Conservation (phyloP, 1,140 invertebrate species). For the Macrobrachium rosenbergii region DNA sequence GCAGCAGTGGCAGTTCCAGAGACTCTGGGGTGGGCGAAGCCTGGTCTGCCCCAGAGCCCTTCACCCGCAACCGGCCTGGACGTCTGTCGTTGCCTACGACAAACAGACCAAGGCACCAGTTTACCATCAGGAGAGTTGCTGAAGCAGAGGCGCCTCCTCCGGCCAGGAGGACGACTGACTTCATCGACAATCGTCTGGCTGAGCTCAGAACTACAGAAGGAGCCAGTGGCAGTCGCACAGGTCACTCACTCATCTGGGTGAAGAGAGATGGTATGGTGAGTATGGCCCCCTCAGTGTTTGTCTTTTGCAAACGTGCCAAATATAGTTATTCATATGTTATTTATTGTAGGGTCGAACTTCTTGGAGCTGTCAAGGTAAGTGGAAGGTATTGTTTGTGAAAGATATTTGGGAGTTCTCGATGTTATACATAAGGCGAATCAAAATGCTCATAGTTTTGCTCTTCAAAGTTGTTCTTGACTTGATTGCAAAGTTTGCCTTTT, state of each 20-base stretch:
- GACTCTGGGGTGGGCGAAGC: slow-evolving; percentile 46
- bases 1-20: slow-evolving; percentile 48
- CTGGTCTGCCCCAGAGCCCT: slow-evolving; percentile 12
- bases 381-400: too few relatives aligned
- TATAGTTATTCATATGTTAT: neutral
- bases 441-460: too few relatives aligned
- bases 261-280: slow-evolving; percentile 6
- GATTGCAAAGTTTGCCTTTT: too few relatives aligned
- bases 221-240: neutral
- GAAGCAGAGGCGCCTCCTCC: slow-evolving; percentile 33
- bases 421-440: too few relatives aligned
- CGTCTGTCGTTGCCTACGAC: slow-evolving; percentile 45
- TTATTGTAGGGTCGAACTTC: too few relatives aligned
- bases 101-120: slow-evolving; percentile 38
- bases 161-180: slow-evolving; percentile 40
- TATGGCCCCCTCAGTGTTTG: neutral
- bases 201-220: slow-evolving; percentile 28
- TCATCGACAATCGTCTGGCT: slow-evolving; percentile 38
- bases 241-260: slow-evolving; percentile 43
- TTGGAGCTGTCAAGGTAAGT: too few relatives aligned
- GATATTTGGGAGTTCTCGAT: too few relatives aligned
- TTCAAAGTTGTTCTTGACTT: too few relatives aligned
- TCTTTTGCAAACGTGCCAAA: neutral
- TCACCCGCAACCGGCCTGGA: slow-evolving; percentile 29
- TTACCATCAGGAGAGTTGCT: slow-evolving; percentile 46